Evolutionary conservation across 2,888 invertebrate species (phyloP).

Genomic region (Thelaira solivaga): DNA sequence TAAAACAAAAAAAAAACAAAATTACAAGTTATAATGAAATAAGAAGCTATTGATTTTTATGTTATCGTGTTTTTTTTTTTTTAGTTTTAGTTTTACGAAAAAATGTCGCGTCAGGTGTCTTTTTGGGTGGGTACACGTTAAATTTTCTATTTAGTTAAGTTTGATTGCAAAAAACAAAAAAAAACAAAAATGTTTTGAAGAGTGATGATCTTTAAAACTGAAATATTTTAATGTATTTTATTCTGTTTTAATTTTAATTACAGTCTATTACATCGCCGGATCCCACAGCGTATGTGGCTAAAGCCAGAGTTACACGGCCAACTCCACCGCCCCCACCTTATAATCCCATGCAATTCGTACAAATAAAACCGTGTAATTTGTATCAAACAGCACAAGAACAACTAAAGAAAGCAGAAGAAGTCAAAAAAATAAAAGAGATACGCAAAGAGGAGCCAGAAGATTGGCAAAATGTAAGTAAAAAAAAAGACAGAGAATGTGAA

Average conservation of each 20-base stretch:
- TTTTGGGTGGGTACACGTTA: conserved; percentile 54
- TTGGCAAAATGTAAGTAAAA: conserved; percentile 89
- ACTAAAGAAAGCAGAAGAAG: conserved; percentile 89
- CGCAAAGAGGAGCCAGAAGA: conserved; percentile 91
- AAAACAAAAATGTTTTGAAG: not conserved
- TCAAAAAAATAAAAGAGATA: conserved; percentile 88
- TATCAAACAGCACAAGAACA: conserved; percentile 91
- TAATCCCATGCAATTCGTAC: conserved; percentile 92
- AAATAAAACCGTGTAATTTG: conserved; percentile 91
- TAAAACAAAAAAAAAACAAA: too few relatives aligned
- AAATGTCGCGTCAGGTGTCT: conserved; percentile 55
- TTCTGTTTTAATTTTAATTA: conserved; percentile 59
- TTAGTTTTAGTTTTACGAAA: not conserved
- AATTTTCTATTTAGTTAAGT: not conserved
- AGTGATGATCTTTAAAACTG: too few relatives aligned
- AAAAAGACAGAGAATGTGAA: not conserved
- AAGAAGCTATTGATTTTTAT: conserved; percentile 33
- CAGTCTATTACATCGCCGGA: conserved; percentile 76
- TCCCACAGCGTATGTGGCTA: conserved; percentile 76
- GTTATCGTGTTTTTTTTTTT: not conserved
- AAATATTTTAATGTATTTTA: too few relatives aligned
- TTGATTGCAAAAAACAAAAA: not conserved
- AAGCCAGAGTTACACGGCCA: conserved; percentile 82
- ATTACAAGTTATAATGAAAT: not conserved
- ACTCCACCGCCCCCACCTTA: conserved; percentile 89